A percentile compares a stretch with the other conserved stretches of the same genome.
Evolutionary conservation across 2,797 vertebrate genomes (phyloP).

Genomic region (Sciurus vulgaris): DNA sequence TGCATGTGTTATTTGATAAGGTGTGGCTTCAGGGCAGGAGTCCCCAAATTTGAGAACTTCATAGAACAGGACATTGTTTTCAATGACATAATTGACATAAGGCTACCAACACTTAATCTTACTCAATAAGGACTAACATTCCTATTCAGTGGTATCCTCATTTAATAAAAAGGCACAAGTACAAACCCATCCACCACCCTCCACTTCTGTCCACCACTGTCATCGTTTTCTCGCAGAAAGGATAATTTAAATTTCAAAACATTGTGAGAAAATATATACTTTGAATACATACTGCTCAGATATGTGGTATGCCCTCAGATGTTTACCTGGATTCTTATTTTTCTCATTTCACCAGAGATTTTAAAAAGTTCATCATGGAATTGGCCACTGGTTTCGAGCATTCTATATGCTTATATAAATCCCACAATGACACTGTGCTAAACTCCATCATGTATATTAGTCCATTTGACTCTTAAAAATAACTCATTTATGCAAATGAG

Average conservation of each 20-base stretch:
- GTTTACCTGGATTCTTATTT: background rate
- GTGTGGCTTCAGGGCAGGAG: background rate
- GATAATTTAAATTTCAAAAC: background rate
- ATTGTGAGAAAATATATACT: background rate
- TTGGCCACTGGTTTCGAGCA: background rate
- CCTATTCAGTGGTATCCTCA: background rate
- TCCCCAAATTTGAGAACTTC: background rate
- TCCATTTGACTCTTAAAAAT: background rate
- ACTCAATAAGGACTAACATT: background rate
- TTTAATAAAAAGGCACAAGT: background rate
- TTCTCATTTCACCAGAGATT: background rate
- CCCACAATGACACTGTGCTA: background rate
- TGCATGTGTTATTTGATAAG: fast-evolving
- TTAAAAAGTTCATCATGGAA: background rate
- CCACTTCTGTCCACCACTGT: background rate
- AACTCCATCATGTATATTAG: background rate
- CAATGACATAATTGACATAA: background rate
- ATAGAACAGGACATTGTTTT: background rate
- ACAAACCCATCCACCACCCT: background rate
- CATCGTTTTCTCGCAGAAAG: background rate
- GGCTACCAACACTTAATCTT: background rate
- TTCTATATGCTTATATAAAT: background rate
- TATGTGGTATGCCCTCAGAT: background rate
- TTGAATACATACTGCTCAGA: background rate
- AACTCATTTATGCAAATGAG: background rate